phyloP scores from a whole-genome alignment of 2,113 vertebrate genomes.

The Python bivittatus region DNA sequence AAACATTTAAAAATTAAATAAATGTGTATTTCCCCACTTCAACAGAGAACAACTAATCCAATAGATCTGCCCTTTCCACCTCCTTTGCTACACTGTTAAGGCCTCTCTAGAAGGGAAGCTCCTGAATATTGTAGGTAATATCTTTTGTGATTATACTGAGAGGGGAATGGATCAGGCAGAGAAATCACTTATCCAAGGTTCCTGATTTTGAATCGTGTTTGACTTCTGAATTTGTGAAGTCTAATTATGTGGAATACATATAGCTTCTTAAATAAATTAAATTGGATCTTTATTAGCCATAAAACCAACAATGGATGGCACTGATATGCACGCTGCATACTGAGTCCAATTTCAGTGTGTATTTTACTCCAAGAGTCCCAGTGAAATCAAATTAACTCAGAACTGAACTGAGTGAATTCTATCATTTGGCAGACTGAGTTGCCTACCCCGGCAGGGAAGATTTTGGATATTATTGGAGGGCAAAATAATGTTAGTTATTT shows the following conservation, averaged over 20 bases:
- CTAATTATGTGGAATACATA: not conserved
- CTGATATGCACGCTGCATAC: not conserved
- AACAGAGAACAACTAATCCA: not conserved
- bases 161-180: not conserved
- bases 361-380: not conserved
- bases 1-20: not conserved
- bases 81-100: not conserved
- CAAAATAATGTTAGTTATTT: not conserved
- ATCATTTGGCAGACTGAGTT: not conserved
- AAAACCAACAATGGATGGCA: not conserved
- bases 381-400: not conserved
- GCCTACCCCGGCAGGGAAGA: not conserved
- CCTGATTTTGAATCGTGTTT: not conserved
- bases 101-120: not conserved
- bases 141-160: not conserved
- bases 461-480: not conserved
- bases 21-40: not conserved
- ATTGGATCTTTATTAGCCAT: not conserved
- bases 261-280: not conserved
- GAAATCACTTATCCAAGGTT: not conserved
- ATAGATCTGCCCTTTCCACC: not conserved
- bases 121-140: not conserved
- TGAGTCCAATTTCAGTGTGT: not conserved
- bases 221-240: not conserved
- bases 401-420: not conserved